phyloP scores from a whole-genome alignment of 2,888 invertebrate genomes.

The Chloroclysta siterata region DNA sequence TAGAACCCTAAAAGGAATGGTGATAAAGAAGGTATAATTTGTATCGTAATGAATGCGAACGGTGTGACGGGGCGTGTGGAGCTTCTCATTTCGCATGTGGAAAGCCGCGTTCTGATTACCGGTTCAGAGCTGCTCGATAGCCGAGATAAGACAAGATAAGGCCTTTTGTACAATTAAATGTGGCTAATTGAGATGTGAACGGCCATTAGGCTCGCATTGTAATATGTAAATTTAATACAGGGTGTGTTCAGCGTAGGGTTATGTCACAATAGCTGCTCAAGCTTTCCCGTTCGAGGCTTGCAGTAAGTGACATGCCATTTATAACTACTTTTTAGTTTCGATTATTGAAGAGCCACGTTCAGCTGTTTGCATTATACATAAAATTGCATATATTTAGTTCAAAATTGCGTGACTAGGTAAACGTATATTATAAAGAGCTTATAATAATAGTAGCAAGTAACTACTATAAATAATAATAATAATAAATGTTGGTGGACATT shows the following conservation, averaged over 20 bases:
- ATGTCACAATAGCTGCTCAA: conserved; percentile 9
- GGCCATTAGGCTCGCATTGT: conserved; percentile 35
- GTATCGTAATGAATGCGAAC: conserved; percentile 74
- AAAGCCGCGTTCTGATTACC: conserved; percentile 67
- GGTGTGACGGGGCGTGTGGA: conserved; percentile 78
- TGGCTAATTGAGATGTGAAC: conserved; percentile 66
- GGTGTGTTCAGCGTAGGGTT: conserved; percentile 17
- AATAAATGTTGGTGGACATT: too few relatives aligned
- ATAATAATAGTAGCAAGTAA: too few relatives aligned
- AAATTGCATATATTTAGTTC: background rate
- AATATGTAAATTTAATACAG: conserved; percentile 32
- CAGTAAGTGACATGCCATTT: conserved; percentile 16
- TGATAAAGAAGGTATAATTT: conserved; percentile 82
- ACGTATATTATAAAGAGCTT: background rate
- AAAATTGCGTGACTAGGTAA: background rate
- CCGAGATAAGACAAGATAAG: conserved; percentile 59
- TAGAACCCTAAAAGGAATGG: conserved; percentile 59
- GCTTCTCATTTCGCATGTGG: conserved; percentile 76
- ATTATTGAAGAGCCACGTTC: conserved; percentile 14
- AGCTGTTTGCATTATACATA: conserved; percentile 13
- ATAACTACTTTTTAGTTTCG: conserved; percentile 20
- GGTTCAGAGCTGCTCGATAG: conserved; percentile 67
- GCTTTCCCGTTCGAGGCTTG: conserved; percentile 7
- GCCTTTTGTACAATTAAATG: conserved; percentile 73
- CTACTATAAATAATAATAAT: too few relatives aligned